Evolutionary conservation across 2,797 vertebrate genomes (phyloP).

Genomic region (Gallinago solitaria): DNA sequence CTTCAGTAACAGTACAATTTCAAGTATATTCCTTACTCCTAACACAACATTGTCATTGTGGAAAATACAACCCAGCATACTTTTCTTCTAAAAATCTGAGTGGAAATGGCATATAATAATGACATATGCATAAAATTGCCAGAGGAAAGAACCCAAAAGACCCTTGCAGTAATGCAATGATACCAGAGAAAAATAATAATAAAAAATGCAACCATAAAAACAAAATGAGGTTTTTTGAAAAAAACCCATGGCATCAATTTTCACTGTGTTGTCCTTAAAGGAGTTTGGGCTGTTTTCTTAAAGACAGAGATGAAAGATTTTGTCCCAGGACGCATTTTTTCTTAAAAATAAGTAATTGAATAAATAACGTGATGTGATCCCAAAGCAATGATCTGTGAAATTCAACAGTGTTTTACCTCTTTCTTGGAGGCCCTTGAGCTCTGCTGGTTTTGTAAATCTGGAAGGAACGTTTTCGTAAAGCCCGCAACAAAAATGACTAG

Average conservation of each 20-base stretch:
- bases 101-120: background rate
- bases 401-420: fast-evolving
- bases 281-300: background rate
- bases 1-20: background rate
- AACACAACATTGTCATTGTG: background rate
- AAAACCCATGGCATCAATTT: fast-evolving
- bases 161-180: background rate
- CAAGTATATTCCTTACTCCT: background rate
- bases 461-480: background rate
- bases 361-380: background rate
- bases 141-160: background rate
- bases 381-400: background rate
- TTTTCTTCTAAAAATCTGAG: background rate
- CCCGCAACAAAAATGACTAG: background rate
- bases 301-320: background rate
- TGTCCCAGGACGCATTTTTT: background rate
- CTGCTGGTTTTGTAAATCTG: background rate
- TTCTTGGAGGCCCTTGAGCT: fast-evolving
- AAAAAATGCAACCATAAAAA: background rate
- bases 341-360: background rate
- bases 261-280: background rate
- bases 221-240: fast-evolving
- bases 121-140: background rate
- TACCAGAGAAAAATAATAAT: background rate
- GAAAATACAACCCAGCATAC: background rate